Base-by-base conservation (phyloP, 2,888 invertebrate species). In the Hipparchia sbordonii region DNA sequence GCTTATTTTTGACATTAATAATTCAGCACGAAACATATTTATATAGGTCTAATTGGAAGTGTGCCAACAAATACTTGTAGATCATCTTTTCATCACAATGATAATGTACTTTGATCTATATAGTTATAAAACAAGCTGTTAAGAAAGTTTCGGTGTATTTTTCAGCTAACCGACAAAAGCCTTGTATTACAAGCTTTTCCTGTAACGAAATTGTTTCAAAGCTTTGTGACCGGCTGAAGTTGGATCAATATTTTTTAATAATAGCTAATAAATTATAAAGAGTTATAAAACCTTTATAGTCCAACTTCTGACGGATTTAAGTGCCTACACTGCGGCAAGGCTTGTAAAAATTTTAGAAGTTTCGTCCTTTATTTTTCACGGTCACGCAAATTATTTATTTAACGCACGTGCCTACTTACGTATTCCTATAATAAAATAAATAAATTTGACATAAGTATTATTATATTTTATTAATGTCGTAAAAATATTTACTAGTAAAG, bases 61-160 rank as follows among this genome's bases (percentile, higher is more conserved):
- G 52, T 74, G 80, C 82, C 82, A 80, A 77, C 70, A 70, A 74
- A 78, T 74, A 78, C 74, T 76, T 76, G 73, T 74, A 76, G 72
- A 79, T 79, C 75, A 80, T 77, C 80, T 78, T 80, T 78, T 82
- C 80, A 73, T 78, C 79, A 79, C 79, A 74, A 76, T 73, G 71
- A 67, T 75, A 77, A 77, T 77, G 74, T 76, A 74, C 69, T 75
- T 75, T 74, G 69, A 75, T 77, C 61, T 60, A 69, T 46, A 45
- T 60, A 12, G 39, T 45, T 59, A 69, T 23, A 9, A 23, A 23
- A 23, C 2, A 8, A 23, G 13, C 57, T 60, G 6, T 60, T 12
- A 60, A 39, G 10, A 10, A 39, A 10, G 10, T 12, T 10, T 33
- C 39, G 8, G 65, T 33, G 23, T 52, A 52, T 63, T 33, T 52